Evolutionary conservation across 2,888 invertebrate genomes (phyloP).

Genomic region (Trichopoda pennipes): DNA sequence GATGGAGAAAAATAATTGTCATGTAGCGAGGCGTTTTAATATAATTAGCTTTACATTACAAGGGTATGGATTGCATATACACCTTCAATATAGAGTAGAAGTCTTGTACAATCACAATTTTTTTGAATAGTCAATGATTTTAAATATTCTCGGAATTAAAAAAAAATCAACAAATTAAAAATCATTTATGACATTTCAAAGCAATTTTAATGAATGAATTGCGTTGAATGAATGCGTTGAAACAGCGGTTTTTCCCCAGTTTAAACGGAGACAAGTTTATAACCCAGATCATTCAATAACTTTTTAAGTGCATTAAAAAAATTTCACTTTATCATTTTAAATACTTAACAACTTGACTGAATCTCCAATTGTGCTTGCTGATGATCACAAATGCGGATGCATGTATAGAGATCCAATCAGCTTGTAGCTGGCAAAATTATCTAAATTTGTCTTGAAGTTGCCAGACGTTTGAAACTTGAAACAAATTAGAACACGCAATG

Average conservation of each 20-base stretch:
- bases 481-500: too few species aligned
- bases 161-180: not conserved
- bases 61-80: too few species aligned
- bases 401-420: not conserved
- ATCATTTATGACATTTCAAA: constrained; percentile 8
- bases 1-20: too few species aligned
- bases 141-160: not conserved
- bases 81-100: too few species aligned
- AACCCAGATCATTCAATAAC: constrained; percentile 47
- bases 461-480: constrained; percentile 11
- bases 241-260: too few species aligned
- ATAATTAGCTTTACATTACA: too few species aligned
- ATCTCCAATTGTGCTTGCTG: constrained; percentile 15
- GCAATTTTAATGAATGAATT: constrained; percentile 36
- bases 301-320: constrained; percentile 51
- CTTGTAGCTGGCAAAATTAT: too few species aligned
- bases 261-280: not conserved
- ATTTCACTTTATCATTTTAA: constrained; percentile 31
- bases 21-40: too few species aligned
- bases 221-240: constrained; percentile 14
- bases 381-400: not conserved
- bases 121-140: not conserved
- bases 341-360: constrained; percentile 11
- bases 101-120: too few species aligned
- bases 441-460: not conserved